Evolutionary conservation across 2,113 vertebrate species (phyloP).

Genomic region (Climacteris rufus): DNA sequence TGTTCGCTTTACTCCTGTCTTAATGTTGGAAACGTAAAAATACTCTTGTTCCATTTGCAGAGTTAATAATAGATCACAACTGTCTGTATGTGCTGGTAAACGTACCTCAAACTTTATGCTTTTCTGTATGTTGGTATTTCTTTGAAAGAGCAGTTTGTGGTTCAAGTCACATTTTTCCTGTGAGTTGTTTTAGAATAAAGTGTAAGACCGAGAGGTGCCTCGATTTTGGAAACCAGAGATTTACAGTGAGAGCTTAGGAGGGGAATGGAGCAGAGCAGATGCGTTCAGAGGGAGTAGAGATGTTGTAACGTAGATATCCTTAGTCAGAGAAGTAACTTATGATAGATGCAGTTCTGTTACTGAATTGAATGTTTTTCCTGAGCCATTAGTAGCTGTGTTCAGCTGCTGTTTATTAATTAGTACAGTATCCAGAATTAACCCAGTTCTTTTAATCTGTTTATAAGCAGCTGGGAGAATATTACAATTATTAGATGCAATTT

Average conservation of each 20-base stretch:
- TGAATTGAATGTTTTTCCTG: constrained; percentile 57
- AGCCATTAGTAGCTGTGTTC: constrained; percentile 40
- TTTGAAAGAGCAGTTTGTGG: constrained; percentile 6
- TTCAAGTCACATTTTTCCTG: constrained; percentile 27
- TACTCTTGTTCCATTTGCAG: constrained; percentile 51
- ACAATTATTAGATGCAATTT: constrained; percentile 1
- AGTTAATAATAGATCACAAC: constrained; percentile 53
- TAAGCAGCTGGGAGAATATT: constrained; percentile 42
- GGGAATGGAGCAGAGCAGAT: constrained; percentile 46
- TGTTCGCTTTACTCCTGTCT: constrained; percentile 40
- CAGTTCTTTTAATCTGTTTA: constrained; percentile 43
- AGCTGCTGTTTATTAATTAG: constrained; percentile 60
- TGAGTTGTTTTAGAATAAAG: constrained; percentile 24
- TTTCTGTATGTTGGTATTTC: constrained; percentile 18
- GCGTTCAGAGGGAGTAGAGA: constrained; percentile 42
- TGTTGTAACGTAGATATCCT: constrained; percentile 50
- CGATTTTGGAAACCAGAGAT: constrained; percentile 55
- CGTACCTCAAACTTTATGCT: constrained; percentile 53
- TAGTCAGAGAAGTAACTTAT: constrained; percentile 3
- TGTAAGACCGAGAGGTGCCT: constrained; percentile 32
- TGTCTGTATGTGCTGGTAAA: constrained; percentile 61
- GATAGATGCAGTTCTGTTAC: constrained; percentile 3
- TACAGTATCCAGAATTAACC: constrained; percentile 56
- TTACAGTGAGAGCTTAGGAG: constrained; percentile 53
- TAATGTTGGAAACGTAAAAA: constrained; percentile 59